Evolutionary conservation across 1,140 invertebrate genomes (phyloP).

Genomic region (Bombus confusus): DNA sequence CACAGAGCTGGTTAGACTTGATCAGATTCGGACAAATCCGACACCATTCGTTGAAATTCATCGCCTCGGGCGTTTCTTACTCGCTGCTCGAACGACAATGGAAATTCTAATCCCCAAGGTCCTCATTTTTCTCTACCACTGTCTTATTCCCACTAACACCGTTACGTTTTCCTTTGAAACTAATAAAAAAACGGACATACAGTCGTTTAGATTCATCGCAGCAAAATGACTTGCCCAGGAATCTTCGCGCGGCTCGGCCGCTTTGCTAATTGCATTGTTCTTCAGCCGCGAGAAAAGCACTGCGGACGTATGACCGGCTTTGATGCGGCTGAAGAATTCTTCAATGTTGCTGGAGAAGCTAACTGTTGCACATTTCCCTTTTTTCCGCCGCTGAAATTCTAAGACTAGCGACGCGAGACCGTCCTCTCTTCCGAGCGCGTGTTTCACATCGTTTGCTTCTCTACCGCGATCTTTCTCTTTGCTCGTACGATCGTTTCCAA

Average conservation of each 20-base stretch:
- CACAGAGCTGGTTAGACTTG: neutral
- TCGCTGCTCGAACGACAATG: too few species aligned
- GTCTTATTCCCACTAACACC: too few species aligned
- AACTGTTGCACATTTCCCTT: conserved; percentile 29
- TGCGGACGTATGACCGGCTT: conserved; percentile 20
- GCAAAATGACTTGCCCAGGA: neutral
- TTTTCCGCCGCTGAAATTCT: neutral
- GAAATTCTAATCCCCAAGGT: neutral
- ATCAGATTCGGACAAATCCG: neutral
- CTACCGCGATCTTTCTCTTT: neutral
- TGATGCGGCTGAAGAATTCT: conserved; percentile 25
- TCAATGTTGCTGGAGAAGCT: conserved; percentile 17
- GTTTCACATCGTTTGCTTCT: neutral
- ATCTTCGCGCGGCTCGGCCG: neutral
- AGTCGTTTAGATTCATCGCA: neutral
- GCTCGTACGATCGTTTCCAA: neutral
- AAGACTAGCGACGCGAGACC: neutral
- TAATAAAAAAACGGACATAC: neutral
- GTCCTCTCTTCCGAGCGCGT: neutral
- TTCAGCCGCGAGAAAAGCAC: conserved; percentile 7
- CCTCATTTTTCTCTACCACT: too few species aligned
- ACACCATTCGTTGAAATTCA: neutral
- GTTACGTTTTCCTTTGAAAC: conserved; percentile 21
- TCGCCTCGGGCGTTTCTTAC: neutral
- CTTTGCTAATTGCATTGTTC: conserved; percentile 40